phyloP scores from a whole-genome alignment of 2,797 vertebrate genomes.

The Arrhamphus sclerolepis region DNA sequence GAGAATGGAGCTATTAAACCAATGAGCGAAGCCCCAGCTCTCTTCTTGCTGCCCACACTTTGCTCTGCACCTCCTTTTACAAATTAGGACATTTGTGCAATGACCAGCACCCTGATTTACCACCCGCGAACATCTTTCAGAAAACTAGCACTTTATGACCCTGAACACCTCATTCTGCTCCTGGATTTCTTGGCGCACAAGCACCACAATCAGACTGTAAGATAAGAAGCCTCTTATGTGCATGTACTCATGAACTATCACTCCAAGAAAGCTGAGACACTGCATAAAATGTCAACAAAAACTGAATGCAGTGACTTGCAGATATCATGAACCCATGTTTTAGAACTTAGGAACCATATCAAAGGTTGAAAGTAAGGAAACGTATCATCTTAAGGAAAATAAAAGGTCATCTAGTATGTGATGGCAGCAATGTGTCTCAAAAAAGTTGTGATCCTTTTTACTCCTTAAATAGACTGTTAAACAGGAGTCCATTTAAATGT shows the following conservation, averaged over 20 bases:
- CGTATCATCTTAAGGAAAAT: too few species aligned
- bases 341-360: too few species aligned
- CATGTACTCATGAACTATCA: slow-evolving; percentile 8
- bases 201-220: slow-evolving; percentile 38
- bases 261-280: too few species aligned
- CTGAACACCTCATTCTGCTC: slow-evolving; percentile 21
- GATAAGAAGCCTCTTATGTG: slow-evolving; percentile 29
- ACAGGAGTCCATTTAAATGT: too few species aligned
- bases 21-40: slow-evolving; percentile 50
- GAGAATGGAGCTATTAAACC: slow-evolving; percentile 59
- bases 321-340: too few species aligned
- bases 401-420: too few species aligned
- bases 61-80: slow-evolving; percentile 50
- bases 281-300: too few species aligned
- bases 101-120: slow-evolving; percentile 38
- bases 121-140: slow-evolving; percentile 37
- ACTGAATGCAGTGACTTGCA: too few species aligned
- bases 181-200: slow-evolving; percentile 15
- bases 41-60: slow-evolving; percentile 45
- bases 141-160: slow-evolving; percentile 36
- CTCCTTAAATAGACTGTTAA: too few species aligned
- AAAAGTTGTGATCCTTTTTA: too few species aligned
- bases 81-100: slow-evolving; percentile 48
- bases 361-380: too few species aligned
- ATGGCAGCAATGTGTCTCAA: too few species aligned